phyloP scores from a whole-genome alignment of 2,113 vertebrate genomes.

The Poecile atricapillus region DNA sequence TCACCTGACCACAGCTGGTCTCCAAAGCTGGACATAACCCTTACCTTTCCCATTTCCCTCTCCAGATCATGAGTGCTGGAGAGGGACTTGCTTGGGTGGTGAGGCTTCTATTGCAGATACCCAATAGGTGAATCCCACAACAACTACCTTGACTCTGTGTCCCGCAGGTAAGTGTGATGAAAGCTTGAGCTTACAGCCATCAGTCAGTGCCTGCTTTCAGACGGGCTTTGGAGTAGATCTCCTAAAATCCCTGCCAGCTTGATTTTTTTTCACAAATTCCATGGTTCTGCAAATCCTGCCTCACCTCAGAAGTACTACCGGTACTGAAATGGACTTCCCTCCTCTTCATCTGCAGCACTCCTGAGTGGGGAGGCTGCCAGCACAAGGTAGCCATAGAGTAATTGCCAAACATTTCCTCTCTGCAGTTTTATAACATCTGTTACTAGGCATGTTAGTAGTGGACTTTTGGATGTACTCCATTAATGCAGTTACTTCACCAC shows the following conservation, averaged over 20 bases:
- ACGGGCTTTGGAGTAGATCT: neutral
- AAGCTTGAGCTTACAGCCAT: neutral
- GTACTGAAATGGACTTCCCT: neutral
- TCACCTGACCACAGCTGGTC: neutral
- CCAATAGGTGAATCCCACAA: neutral
- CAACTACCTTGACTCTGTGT: neutral
- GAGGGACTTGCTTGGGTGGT: neutral
- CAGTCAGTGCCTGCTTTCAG: neutral
- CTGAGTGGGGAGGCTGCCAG: neutral
- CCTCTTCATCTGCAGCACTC: accelerated
- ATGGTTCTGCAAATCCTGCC: neutral
- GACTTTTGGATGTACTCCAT: neutral
- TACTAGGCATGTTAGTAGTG: neutral
- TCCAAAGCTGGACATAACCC: neutral
- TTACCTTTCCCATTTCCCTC: neutral
- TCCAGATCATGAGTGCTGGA: accelerated
- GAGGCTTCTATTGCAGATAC: neutral
- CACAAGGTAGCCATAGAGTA: neutral
- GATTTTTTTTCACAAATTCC: neutral
- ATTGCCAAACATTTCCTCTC: neutral
- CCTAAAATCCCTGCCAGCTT: neutral
- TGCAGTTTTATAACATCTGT: neutral
- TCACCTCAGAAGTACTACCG: neutral
- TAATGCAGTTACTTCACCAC: neutral
- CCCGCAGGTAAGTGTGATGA: neutral